Percentiles rank a stretch among this genome's conserved stretches.
Conservation (phyloP, 1,140 invertebrate species). For the Sminthurides bifidus region DNA sequence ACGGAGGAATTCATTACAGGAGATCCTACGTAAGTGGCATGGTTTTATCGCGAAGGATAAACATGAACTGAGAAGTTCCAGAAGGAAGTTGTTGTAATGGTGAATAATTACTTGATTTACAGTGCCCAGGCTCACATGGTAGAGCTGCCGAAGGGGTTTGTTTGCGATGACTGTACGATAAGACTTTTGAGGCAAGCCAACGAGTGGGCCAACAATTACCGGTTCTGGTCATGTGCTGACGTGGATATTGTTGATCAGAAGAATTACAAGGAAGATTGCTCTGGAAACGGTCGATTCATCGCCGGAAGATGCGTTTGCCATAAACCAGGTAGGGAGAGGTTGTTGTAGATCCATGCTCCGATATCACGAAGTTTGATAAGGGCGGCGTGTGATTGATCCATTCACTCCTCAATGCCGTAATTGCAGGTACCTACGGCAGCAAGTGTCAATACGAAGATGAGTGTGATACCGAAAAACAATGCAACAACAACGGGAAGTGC, state of each 20-base stretch:
- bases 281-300: conserved; percentile 62
- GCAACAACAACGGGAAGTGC: conserved; percentile 67
- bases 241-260: conserved; percentile 52
- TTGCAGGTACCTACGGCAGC: conserved; percentile 45
- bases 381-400: neutral
- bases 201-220: conserved; percentile 73
- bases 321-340: conserved; percentile 27
- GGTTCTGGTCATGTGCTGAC: conserved; percentile 91
- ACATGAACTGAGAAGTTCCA: neutral
- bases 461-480: conserved; percentile 68
- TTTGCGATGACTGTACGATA: conserved; percentile 79
- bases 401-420: neutral
- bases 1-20: conserved; percentile 64
- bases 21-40: conserved; percentile 55
- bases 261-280: conserved; percentile 66
- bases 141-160: conserved; percentile 63
- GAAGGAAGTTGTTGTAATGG: neutral
- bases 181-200: conserved; percentile 72
- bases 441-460: conserved; percentile 75
- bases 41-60: neutral
- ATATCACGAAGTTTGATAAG: neutral
- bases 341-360: no score
- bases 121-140: conserved; percentile 71
- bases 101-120: conserved; percentile 19
- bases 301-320: conserved; percentile 42